Conservation (phyloP, 2,888 invertebrate genomes). For the Melangyna quadrimaculata region DNA sequence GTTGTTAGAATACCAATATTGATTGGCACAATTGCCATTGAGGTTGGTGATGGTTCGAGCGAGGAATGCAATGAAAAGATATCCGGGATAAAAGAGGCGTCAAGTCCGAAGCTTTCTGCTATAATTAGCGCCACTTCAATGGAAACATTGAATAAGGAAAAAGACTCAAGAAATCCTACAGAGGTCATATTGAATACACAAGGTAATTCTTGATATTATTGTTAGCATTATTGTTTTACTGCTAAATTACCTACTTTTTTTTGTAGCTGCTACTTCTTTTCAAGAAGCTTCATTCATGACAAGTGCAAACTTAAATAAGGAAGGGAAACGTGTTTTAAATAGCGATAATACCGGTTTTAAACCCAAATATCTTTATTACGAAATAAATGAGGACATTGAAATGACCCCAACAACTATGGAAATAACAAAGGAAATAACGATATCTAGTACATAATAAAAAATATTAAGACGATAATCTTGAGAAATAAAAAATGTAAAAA, state of each 20-base stretch:
- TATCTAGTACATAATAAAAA: conserved; percentile 20
- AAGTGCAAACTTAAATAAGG: conserved; percentile 75
- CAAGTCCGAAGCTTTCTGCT: not conserved
- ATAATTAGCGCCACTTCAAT: conserved; percentile 28
- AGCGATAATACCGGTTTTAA: conserved; percentile 74
- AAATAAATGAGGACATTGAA: conserved; percentile 72
- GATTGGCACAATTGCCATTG: conserved; percentile 72
- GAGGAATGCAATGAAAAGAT: not conserved
- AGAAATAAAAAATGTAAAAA: too few relatives aligned
- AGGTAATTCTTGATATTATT: conserved; percentile 67
- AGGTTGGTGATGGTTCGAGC: not conserved
- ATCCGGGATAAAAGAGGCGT: not conserved
- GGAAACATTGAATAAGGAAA: conserved; percentile 42
- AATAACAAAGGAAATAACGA: conserved; percentile 61
- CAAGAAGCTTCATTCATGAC: conserved; percentile 77
- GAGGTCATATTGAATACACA: conserved; percentile 72
- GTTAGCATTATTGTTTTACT: not conserved
- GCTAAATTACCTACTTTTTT: not conserved
- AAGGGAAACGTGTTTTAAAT: conserved; percentile 73
- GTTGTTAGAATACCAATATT: conserved; percentile 74
- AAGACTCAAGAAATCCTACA: not conserved
- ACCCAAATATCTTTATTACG: conserved; percentile 77
- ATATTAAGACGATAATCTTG: not conserved
- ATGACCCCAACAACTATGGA: conserved; percentile 63
- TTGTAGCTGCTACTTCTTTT: conserved; percentile 73